Evolutionary conservation across 2,888 invertebrate species (phyloP), one percentile per base, ranked within the genome.

Genomic region (Lithophane socia): DNA sequence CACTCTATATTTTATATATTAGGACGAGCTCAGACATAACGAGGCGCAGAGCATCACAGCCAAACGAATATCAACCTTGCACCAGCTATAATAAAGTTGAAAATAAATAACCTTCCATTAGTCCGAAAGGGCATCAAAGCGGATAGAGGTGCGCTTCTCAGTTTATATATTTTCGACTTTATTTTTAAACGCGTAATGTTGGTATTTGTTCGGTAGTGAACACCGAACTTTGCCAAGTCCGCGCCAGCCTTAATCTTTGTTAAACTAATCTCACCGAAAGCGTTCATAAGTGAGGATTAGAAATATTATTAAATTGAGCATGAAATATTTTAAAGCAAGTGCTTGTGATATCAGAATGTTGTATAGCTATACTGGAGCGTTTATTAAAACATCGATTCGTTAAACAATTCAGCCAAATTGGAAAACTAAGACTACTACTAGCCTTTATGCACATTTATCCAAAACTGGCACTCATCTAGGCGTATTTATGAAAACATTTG

Each of bases 181-280:
- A 16, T 16, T 49, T 66, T n/a, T 10, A 66, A 37, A 42, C 18
- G 0, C 8, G 3, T 49, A 42, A 68, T 0, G n/a, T 21, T 13
- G 9, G n/a, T 42, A 68, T 49, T 72, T 42, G 3, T 52, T 72
- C 9, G 42, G 10, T n/a, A 52, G 42, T 10, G 13, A 21, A 24
- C 24, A 24, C 24, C 9, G 9, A 13, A 13, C 7, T 37, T 37
- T 10, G 24, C 18, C 49, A 42, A n/a, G 37, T 49, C 37, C 24
- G n/a, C 18, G 13, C 18, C 12, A 29, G 47, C 8, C 9, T 5
- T 18, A 9, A 18, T n/a, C 9, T 49, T 49, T 13, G 16, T 67
- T 37, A 29, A 44, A 56, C 13, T 58, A 58, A 18, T 58, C n/a
- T 73, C n/a, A 73, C n/a, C n/a, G 18, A 73, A 72, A 47, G 47